Evolutionary conservation across 2,113 vertebrate species (phyloP).

Genomic region (Malaclemys terrapin): DNA sequence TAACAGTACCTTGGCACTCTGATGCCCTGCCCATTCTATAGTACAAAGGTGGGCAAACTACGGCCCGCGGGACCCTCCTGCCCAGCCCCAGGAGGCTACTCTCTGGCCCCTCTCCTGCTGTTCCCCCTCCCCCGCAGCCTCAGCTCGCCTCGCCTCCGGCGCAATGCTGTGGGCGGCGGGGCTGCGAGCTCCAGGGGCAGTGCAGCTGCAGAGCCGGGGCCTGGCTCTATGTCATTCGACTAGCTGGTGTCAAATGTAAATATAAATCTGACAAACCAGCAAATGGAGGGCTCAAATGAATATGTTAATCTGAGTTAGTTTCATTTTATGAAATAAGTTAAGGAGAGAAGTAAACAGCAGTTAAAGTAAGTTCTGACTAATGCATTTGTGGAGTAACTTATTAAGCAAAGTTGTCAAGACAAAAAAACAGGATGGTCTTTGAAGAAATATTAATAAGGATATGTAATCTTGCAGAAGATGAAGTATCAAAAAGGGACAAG

Average conservation of each 20-base stretch:
- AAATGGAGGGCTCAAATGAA: slow-evolving; percentile 45
- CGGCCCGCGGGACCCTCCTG: too few species aligned
- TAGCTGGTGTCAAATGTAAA: slow-evolving; percentile 9
- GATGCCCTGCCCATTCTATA: background rate
- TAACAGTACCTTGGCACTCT: background rate
- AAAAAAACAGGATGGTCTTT: slow-evolving; percentile 45
- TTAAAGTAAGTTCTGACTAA: slow-evolving; percentile 60
- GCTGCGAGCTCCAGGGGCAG: too few species aligned
- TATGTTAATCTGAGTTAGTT: slow-evolving; percentile 54
- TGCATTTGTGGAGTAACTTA: slow-evolving; percentile 18
- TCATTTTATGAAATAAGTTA: slow-evolving; percentile 21
- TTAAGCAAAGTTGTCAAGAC: background rate
- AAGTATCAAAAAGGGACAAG: slow-evolving; percentile 44
- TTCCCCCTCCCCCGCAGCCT: too few species aligned
- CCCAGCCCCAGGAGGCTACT: too few species aligned
- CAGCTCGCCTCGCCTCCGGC: too few species aligned
- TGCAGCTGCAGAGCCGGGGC: too few species aligned
- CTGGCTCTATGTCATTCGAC: background rate
- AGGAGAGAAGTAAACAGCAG: background rate
- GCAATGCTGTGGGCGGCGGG: too few species aligned
- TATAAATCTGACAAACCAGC: slow-evolving; percentile 18
- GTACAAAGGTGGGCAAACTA: too few species aligned
- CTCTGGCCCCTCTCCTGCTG: too few species aligned
- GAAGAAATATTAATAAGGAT: slow-evolving; percentile 62
- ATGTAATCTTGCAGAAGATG: slow-evolving; percentile 52